Evolutionary conservation across 2,113 vertebrate species (phyloP).

Genomic region (Pleuronectes platessa): DNA sequence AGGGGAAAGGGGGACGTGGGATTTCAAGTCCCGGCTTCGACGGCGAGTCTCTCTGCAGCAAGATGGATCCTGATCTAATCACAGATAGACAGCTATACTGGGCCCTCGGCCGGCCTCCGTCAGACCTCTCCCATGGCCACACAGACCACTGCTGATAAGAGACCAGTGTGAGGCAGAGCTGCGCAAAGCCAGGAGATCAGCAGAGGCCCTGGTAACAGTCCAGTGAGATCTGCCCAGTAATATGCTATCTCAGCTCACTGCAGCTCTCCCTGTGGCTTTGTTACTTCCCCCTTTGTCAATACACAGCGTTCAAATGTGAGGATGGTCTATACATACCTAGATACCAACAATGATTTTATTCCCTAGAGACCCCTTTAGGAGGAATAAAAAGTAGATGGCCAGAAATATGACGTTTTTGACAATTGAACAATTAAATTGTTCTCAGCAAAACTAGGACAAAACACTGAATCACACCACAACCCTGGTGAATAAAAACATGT

Average conservation of each 20-base stretch:
- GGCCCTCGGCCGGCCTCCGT: constrained; percentile 39
- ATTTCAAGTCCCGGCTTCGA: constrained; percentile 49
- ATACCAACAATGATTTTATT: constrained; percentile 11
- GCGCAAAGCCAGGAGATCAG: constrained; percentile 71
- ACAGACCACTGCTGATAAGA: constrained; percentile 69
- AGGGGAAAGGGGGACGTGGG: constrained; percentile 34
- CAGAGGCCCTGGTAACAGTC: constrained; percentile 55
- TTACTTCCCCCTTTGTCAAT: constrained; percentile 59
- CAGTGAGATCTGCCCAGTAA: constrained; percentile 65
- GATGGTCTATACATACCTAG: constrained; percentile 15
- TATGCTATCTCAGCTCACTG: constrained; percentile 53
- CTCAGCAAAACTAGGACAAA: not conserved
- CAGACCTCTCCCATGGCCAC: constrained; percentile 74
- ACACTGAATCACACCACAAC: not conserved
- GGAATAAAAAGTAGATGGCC: not conserved
- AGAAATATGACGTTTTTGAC: not conserved
- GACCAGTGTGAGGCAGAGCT: constrained; percentile 41
- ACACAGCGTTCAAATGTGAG: constrained; percentile 22
- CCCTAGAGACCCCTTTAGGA: not conserved
- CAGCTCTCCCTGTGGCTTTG: constrained; percentile 58
- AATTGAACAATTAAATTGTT: not conserved
- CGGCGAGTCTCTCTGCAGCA: constrained; percentile 48
- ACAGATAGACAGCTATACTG: constrained; percentile 61
- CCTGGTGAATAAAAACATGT: too few relatives aligned
- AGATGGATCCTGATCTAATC: constrained; percentile 75